Conservation (phyloP, 2,888 invertebrate genomes). For the Ellobium chinense region DNA sequence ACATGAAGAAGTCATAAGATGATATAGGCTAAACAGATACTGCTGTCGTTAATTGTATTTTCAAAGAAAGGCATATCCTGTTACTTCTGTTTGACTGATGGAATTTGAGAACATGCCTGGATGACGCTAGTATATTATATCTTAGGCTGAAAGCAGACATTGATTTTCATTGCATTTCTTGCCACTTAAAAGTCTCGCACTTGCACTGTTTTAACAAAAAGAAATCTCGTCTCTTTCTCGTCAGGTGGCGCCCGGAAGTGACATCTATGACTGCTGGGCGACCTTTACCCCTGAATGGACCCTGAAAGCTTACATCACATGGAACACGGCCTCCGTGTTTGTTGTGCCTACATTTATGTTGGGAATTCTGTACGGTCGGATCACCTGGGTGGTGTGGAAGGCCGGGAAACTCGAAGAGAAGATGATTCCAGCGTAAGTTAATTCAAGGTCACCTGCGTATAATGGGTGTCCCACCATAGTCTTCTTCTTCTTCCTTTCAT, state of each 20-base stretch:
- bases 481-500: too few species aligned
- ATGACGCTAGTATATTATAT: too few species aligned
- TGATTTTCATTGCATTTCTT: background rate
- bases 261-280: constrained; percentile 69
- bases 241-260: constrained; percentile 30
- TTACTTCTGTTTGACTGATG: too few species aligned
- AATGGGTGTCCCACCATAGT: too few species aligned
- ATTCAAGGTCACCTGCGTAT: too few species aligned
- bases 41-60: too few species aligned
- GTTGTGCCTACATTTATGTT: constrained; percentile 79
- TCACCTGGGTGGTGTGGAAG: constrained; percentile 75
- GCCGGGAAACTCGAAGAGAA: constrained; percentile 31
- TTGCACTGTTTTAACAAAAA: too few species aligned
- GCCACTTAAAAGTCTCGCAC: background rate
- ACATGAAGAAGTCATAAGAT: too few species aligned
- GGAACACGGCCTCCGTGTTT: constrained; percentile 79
- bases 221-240: background rate
- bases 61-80: too few species aligned
- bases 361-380: constrained; percentile 77
- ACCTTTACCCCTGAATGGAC: constrained; percentile 59
- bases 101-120: too few species aligned
- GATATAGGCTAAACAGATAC: too few species aligned
- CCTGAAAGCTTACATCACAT: constrained; percentile 76
- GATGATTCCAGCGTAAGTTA: constrained; percentile 16
- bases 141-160: background rate